Evolutionary conservation across 1,140 invertebrate species (phyloP).

Genomic region (Hyles euphorbiae): DNA sequence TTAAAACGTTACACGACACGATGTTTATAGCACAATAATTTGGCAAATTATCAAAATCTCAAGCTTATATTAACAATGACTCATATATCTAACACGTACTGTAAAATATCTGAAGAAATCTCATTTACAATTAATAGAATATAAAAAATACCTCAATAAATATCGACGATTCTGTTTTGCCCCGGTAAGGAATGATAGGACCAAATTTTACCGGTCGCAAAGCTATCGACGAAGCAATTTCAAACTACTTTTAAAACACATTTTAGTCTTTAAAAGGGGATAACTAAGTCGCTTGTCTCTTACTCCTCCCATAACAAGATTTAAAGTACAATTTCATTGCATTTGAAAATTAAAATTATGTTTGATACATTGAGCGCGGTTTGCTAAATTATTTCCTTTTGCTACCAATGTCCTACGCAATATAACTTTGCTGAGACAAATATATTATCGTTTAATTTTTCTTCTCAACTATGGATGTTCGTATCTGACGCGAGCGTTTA

Average conservation of each 20-base stretch:
- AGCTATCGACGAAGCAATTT: constrained; percentile 29
- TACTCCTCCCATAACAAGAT: too few relatives aligned
- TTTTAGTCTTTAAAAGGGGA: constrained; percentile 63
- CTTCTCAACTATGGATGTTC: too few relatives aligned
- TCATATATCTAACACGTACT: constrained; percentile 8
- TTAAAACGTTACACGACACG: constrained; percentile 1
- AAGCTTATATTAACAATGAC: constrained; percentile 11
- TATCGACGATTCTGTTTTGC: constrained; percentile 37
- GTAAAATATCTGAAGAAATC: constrained; percentile 16
- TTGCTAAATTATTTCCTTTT: too few relatives aligned
- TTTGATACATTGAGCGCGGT: constrained; percentile 5
- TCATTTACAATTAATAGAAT: constrained; percentile 11
- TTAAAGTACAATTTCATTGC: background rate
- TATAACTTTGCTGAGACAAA: too few relatives aligned
- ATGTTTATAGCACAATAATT: constrained; percentile 11
- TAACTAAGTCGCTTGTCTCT: constrained; percentile 24
- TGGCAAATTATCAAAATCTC: constrained; percentile 15
- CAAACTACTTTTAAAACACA: constrained; percentile 47
- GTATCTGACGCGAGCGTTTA: too few relatives aligned
- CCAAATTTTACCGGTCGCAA: constrained; percentile 72
- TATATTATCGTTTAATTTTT: too few relatives aligned
- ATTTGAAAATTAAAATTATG: background rate
- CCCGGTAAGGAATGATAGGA: constrained; percentile 74
- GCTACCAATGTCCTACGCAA: too few relatives aligned
- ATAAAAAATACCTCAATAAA: constrained; percentile 25